Evolutionary conservation across 2,797 vertebrate genomes (phyloP).

Genomic region (Rhinella marina): DNA sequence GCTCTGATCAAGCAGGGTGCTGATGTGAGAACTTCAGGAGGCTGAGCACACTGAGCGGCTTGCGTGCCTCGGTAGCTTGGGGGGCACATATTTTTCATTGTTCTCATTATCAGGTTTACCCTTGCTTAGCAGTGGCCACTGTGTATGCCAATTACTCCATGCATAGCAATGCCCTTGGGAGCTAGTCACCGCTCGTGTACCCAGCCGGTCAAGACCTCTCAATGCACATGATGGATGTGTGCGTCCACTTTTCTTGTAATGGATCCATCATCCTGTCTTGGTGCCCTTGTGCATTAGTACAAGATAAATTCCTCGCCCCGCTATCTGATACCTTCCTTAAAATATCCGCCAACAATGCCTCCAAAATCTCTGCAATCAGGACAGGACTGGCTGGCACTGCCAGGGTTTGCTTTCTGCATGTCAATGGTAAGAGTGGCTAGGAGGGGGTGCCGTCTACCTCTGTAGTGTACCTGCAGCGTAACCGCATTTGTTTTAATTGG

Average conservation of each 20-base stretch:
- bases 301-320: slow-evolving; percentile 4
- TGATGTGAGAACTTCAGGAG: background rate
- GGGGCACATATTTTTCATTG: slow-evolving; percentile 4
- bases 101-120: slow-evolving; percentile 24
- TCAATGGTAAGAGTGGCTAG: background rate
- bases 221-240: slow-evolving; percentile 40
- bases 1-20: background rate
- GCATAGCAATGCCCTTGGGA: slow-evolving; percentile 11
- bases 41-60: background rate
- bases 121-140: slow-evolving; percentile 30
- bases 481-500: slow-evolving; percentile 41
- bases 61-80: background rate
- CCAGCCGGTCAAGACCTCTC: background rate
- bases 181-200: background rate
- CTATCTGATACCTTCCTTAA: background rate
- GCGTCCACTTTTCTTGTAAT: slow-evolving; percentile 1
- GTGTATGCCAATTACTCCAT: slow-evolving; percentile 14
- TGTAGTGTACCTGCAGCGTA: slow-evolving; percentile 7
- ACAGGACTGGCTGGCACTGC: slow-evolving; percentile 16
- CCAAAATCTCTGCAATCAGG: background rate
- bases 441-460: background rate
- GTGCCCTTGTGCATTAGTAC: slow-evolving; percentile 33
- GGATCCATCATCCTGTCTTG: slow-evolving; percentile 49
- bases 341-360: background rate
- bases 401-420: background rate